Evolutionary conservation across 2,113 vertebrate genomes (phyloP).

Genomic region (Ailuropoda melanoleuca): DNA sequence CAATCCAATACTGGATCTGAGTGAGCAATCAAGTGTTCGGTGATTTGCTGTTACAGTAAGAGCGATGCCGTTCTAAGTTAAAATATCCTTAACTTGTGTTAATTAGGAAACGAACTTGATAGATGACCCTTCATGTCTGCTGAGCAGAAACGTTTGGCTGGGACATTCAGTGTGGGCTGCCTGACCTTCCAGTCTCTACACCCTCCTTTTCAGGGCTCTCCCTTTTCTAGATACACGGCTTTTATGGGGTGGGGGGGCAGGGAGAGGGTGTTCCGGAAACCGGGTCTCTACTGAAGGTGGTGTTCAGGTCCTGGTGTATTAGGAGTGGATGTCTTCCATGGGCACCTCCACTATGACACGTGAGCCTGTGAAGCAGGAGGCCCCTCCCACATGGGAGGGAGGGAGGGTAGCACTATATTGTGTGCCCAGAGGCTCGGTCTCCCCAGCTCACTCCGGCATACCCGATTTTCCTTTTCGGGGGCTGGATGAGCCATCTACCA

Average conservation of each 20-base stretch:
- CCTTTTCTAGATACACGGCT: background rate
- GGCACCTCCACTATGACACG: accelerated
- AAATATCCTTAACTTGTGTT: background rate
- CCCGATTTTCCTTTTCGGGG: background rate
- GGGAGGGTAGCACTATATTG: accelerated
- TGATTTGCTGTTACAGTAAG: background rate
- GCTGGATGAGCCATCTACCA: accelerated
- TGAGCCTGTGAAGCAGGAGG: background rate
- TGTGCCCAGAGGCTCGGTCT: accelerated
- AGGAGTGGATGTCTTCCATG: background rate
- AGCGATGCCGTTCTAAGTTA: background rate
- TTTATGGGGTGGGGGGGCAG: background rate
- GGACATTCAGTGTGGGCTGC: background rate
- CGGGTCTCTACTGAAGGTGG: background rate
- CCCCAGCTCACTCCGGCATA: background rate
- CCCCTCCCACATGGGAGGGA: background rate
- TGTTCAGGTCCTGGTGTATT: too few species aligned
- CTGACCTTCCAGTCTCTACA: background rate
- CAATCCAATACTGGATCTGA: background rate
- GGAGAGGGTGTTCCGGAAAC: background rate
- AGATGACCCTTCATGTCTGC: background rate
- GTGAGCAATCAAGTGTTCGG: accelerated
- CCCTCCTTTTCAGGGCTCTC: background rate
- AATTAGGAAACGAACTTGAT: background rate
- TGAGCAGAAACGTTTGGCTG: background rate